Percentiles rank a stretch among this genome's conserved stretches.
Conservation (phyloP, 37 sponge, comb jelly and placozoan species). For the Spongia lamella region DNA sequence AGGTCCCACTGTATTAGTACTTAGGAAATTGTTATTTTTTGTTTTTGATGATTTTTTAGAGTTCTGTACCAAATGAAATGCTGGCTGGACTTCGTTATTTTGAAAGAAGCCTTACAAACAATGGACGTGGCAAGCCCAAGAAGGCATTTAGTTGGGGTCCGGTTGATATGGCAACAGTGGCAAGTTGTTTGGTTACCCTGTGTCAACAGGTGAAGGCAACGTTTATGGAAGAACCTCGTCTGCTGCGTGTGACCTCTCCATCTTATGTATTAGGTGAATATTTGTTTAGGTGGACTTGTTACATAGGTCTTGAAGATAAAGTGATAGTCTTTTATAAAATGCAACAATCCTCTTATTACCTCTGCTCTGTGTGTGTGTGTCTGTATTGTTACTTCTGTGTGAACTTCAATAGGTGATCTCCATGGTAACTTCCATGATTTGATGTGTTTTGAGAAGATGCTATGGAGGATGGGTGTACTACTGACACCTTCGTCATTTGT, state of each 20-base stretch:
- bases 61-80: conserved; percentile 88
- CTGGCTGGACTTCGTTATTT: conserved; percentile 88
- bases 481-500: conserved; percentile 91
- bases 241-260: conserved; percentile 75
- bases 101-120: conserved; percentile 83
- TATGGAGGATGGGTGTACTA: conserved; percentile 91
- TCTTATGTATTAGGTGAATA: conserved; percentile 85
- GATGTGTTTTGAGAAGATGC: conserved; percentile 91
- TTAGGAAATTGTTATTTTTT: not conserved
- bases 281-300: too few relatives aligned
- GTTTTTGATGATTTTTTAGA: conserved; percentile 33
- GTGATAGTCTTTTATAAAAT: too few relatives aligned
- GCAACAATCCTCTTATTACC: too few relatives aligned
- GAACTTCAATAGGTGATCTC: conserved; percentile 89
- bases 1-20: not conserved
- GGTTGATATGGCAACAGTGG: conserved; percentile 79
- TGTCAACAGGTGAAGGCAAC: conserved; percentile 72
- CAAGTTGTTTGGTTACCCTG: conserved; percentile 69
- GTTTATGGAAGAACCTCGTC: conserved; percentile 67
- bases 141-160: conserved; percentile 86
- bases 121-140: conserved; percentile 80
- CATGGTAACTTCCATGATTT: conserved; percentile 96
- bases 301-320: too few relatives aligned
- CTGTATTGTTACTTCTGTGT: not conserved
- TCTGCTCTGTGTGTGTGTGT: too few relatives aligned